These are phyloP conservation scores for Dione vanillae DNA, from an alignment of 2,888 invertebrate species.

Conservation along the genomic window DNA sequence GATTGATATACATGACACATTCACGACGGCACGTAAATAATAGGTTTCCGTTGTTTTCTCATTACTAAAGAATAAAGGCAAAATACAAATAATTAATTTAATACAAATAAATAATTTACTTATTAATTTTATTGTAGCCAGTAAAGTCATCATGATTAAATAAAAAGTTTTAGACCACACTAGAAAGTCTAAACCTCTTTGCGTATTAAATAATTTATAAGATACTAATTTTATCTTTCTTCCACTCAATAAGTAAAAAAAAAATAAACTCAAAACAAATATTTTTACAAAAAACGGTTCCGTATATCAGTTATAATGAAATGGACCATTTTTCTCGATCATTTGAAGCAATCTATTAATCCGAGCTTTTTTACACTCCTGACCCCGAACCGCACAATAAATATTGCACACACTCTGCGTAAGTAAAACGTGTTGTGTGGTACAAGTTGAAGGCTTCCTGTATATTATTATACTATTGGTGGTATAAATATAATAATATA, in stretches of 20 bases:
- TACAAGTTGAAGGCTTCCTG: background rate
- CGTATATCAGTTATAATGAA: constrained; percentile 24
- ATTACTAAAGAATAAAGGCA: background rate
- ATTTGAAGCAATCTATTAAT: constrained; percentile 47
- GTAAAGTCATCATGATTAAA: background rate
- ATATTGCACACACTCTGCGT: constrained; percentile 65
- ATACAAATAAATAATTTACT: constrained; percentile 1
- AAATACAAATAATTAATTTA: constrained; percentile 1
- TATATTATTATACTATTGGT: background rate
- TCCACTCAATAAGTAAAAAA: too few relatives aligned
- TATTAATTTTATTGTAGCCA: background rate
- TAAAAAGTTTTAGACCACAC: background rate
- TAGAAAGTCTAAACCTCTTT: background rate
- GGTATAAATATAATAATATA: background rate
- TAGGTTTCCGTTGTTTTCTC: constrained; percentile 5
- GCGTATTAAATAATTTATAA: background rate
- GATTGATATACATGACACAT: constrained; percentile 2
- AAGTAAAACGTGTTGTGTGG: constrained; percentile 60
- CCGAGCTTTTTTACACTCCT: constrained; percentile 43
- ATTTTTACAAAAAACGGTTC: background rate
- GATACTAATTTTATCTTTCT: too few relatives aligned
- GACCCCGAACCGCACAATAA: constrained; percentile 58
- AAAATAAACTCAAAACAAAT: background rate
- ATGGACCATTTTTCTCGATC: constrained; percentile 37
- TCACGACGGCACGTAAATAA: background rate